Base-by-base conservation (phyloP, 2,113 vertebrate genomes). In the Myotis lucifugus region DNA sequence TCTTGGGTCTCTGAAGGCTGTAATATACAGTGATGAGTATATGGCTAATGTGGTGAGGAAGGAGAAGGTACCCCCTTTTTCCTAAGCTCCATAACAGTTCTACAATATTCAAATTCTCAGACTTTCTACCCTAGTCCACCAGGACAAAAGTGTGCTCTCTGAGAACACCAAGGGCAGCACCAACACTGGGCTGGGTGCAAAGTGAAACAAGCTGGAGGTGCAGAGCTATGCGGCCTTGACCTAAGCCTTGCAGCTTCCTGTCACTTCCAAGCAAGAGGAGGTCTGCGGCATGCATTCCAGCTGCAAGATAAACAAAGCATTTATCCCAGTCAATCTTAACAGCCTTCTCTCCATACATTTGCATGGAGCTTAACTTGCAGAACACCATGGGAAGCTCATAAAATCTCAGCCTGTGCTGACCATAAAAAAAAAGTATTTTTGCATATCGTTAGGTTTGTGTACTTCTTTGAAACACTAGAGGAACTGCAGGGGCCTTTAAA, bases 341-440 rank as follows among this genome's bases (percentile, higher is more conserved):
- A 97, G 78, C 88, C 82, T 95, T 92, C 54, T 81, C 72, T 93
- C 90, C 59, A 73, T 34, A 66, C 88, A 96, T 94, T 95, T 96
- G 94, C 95, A 95, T 97, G 88, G 34, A 90, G 96, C 88, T 95
- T 97, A 92, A 94, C 95, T 97, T 92, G 76, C 85, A 42, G 78
- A 54, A 93, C 95, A 66, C 93, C 73, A 2, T 81, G 64, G 96
- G 94, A 95, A 97, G 91, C 97, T 96, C 88, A 69, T 97, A 96
- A 97, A 97, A 96, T 85, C 94, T 95, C 96, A 96, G 96, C 72
- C 97, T 95, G 92, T 27, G 79, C 69, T 96, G 96, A 96, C 93
- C 95, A 67, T 97, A 91, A 96, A 92, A 59, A 85, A 76, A 19
- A 50, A 77, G 54, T 77, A 66, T 96, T 93, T 96, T 83, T 96